Evolutionary conservation across 2,797 vertebrate genomes (phyloP), one percentile per base, ranked within the genome.

Genomic region (Tapirus indicus): DNA sequence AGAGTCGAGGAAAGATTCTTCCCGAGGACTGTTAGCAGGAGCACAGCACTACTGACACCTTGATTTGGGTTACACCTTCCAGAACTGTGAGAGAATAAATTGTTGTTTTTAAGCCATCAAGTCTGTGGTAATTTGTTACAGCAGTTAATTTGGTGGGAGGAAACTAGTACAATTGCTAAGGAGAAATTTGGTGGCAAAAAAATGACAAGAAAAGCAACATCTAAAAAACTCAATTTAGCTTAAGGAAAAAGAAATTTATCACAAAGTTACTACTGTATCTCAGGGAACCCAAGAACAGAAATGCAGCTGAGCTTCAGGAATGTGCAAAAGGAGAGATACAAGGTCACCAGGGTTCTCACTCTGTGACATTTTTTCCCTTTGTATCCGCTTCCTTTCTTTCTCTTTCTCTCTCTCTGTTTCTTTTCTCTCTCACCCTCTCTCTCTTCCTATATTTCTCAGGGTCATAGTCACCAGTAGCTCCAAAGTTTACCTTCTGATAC

Each of bases 241-340:
- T 78, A 91, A 72, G 87, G 66, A 93, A 78, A 52, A 90, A 91
- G 41, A 93, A 66, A 85, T 80, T 27, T 44, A 74, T 68, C n/a
- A 20, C 41, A 32, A 93, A 95, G 16, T 66, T 32, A 35, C 38
- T 47, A 41, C 6, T 17, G 4, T 66, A 56, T 78, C 93, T 91
- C 38, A 71, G 72, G 72, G 35, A 78, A 41, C 12, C 21, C 78
- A 80, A 52, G n/a, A 68, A 16, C 56, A 58, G 77, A 95, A 87
- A 29, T 35, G 5, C 14, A 49, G 74, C 17, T 41, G 17, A 82
- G 52, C 13, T 47, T 60, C 18, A 44, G 49, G 32, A 44, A 52
- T 0, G 5, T 47, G 64, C 62, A 72, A 62, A 86, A 41, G 77
- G 60, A 47, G 62, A 93, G 68, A 49, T 8, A 49, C 62, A 54